Evolutionary conservation across 2,888 invertebrate genomes (phyloP).

Genomic region (Leptopilina syphax): DNA sequence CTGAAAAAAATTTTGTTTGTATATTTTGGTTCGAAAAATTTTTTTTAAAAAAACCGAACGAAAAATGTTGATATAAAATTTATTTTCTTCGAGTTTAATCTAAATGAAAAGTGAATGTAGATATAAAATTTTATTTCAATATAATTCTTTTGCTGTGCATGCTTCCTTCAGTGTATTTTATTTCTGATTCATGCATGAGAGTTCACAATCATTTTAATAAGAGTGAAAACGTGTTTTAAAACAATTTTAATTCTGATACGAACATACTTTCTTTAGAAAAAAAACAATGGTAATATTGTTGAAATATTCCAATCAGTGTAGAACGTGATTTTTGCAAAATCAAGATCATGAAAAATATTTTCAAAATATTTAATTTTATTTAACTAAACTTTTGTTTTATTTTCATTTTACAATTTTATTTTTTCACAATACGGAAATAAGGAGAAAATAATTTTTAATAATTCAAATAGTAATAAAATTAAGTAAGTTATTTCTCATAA

Average conservation of each 20-base stretch:
- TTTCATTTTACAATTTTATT: too few species aligned
- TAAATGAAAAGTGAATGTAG: background rate
- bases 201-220: constrained; percentile 13
- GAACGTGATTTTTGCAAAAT: background rate
- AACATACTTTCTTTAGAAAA: constrained; percentile 8
- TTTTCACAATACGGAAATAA: too few species aligned
- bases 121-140: background rate
- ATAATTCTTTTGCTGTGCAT: constrained; percentile 56
- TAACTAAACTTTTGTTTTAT: too few species aligned
- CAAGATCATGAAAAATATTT: too few species aligned
- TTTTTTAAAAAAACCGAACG: too few species aligned
- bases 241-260: background rate
- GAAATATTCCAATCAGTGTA: background rate
- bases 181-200: constrained; percentile 36
- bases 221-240: constrained; percentile 22
- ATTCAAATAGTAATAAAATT: too few species aligned
- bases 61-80: too few species aligned
- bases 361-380: too few species aligned
- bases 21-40: too few species aligned
- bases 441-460: too few species aligned
- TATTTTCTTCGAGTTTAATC: background rate
- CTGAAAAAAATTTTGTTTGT: too few species aligned
- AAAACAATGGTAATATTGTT: background rate
- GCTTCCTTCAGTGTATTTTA: constrained; percentile 50
- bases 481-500: too few species aligned